A percentile compares a stretch with the other conserved stretches of the same genome.
Conservation (phyloP, 2,113 vertebrate species). For the Girardinichthys multiradiatus region DNA sequence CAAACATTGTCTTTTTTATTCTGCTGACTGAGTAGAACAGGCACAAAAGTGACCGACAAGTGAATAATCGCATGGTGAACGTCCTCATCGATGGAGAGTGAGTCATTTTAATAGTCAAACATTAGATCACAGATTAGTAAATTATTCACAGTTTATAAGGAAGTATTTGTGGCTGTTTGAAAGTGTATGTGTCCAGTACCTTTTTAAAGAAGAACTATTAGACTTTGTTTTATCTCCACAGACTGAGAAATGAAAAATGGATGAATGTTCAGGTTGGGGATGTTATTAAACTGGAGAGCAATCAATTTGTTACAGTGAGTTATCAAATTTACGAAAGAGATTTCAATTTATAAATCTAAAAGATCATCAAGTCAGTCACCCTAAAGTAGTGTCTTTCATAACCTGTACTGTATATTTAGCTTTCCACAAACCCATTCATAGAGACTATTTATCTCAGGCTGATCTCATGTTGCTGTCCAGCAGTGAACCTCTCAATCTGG, state of each 20-base stretch:
- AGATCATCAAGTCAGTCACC: background rate
- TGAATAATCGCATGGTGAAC: slow-evolving; percentile 90
- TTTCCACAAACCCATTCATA: background rate
- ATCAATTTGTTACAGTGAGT: slow-evolving; percentile 91
- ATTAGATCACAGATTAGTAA: background rate
- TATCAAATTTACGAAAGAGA: background rate
- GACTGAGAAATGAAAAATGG: slow-evolving; percentile 89
- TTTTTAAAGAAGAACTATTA: background rate
- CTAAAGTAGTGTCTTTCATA: background rate
- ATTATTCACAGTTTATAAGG: background rate
- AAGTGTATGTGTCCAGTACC: background rate
- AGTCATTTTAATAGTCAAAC: slow-evolving; percentile 62
- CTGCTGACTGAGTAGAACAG: slow-evolving; percentile 83
- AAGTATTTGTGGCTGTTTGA: background rate
- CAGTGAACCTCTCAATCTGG: slow-evolving; percentile 91
- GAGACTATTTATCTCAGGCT: slow-evolving; percentile 80
- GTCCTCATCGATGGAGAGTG: slow-evolving; percentile 88
- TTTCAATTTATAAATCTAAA: background rate
- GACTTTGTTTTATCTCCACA: slow-evolving; percentile 53
- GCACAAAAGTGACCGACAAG: slow-evolving; percentile 88
- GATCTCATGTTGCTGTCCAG: slow-evolving; percentile 92
- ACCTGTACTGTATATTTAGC: background rate
- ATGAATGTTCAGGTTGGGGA: slow-evolving; percentile 95
- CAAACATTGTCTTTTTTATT: background rate
- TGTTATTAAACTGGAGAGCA: slow-evolving; percentile 91